Evolutionary conservation across 2,113 vertebrate genomes (phyloP).

Genomic region (Mustela lutreola): DNA sequence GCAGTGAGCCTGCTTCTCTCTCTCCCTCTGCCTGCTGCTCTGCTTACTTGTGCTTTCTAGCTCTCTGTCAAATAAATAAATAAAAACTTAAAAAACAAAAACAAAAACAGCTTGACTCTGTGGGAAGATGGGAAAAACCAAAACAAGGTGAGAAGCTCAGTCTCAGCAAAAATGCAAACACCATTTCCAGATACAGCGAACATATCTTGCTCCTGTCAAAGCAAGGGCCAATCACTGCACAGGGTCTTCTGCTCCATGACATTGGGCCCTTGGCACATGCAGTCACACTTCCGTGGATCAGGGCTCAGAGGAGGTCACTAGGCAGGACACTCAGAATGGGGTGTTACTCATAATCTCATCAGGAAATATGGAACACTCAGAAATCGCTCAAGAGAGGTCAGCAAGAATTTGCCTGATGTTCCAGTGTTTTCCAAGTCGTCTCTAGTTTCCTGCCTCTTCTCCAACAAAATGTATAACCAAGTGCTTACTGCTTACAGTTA

Average conservation of each 20-base stretch:
- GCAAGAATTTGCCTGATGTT: not conserved
- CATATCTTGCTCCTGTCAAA: not conserved
- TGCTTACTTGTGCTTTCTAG: too few species aligned
- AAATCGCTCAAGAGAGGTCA: not conserved
- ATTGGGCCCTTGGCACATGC: not conserved
- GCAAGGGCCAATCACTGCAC: not conserved
- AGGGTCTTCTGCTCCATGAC: not conserved
- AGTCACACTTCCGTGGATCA: not conserved
- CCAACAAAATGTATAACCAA: not conserved
- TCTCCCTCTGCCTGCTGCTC: too few species aligned
- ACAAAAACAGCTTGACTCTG: slow-evolving; percentile 90
- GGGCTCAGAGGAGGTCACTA: not conserved
- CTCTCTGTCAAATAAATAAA: too few species aligned
- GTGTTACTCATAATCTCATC: not conserved
- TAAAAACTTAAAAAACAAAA: too few species aligned
- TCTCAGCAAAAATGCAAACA: slow-evolving; percentile 50
- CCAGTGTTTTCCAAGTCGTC: not conserved
- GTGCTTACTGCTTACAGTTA: not conserved
- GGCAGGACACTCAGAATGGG: not conserved
- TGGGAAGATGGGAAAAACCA: slow-evolving; percentile 72
- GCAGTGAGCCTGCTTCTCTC: too few species aligned
- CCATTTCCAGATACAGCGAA: slow-evolving; percentile 62
- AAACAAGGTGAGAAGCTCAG: slow-evolving; percentile 68
- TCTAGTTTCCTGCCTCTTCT: not conserved
- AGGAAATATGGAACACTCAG: not conserved